These are phyloP conservation scores for Thecophora atra DNA, from an alignment of 2,888 invertebrate species.

Conservation along the genomic window DNA sequence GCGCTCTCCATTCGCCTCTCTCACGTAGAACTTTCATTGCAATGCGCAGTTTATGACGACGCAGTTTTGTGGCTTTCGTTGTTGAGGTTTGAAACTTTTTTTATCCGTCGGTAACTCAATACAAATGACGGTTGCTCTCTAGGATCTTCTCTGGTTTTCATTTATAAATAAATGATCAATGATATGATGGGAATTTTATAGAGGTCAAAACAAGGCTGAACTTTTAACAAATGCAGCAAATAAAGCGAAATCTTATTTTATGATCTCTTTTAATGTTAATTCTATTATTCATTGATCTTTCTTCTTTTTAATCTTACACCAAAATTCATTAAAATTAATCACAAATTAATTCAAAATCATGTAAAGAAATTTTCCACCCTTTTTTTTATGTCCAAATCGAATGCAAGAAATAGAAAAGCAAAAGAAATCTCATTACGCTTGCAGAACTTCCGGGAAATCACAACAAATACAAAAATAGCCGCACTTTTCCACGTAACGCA, in stretches of 20 bases:
- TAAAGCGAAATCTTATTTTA: too few species aligned
- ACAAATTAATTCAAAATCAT: too few species aligned
- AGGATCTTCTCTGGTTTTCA: not conserved
- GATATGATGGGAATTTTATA: not conserved
- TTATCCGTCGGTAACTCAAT: constrained; percentile 4
- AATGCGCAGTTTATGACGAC: not conserved
- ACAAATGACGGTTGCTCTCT: not conserved
- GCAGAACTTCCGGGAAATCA: constrained; percentile 13
- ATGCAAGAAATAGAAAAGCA: too few species aligned
- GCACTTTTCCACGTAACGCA: not conserved
- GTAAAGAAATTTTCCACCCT: too few species aligned
- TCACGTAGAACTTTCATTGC: not conserved
- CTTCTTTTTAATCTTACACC: too few species aligned
- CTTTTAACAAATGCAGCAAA: too few species aligned
- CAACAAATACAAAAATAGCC: too few species aligned
- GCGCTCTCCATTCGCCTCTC: not conserved
- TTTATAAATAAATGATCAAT: not conserved
- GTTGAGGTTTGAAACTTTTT: constrained; percentile 7
- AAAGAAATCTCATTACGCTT: not conserved
- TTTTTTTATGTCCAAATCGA: too few species aligned
- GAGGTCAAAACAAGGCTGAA: not conserved
- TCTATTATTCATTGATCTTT: too few species aligned
- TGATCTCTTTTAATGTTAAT: too few species aligned
- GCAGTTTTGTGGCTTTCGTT: constrained; percentile 18
- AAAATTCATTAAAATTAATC: too few species aligned